A percentile compares a stretch with the other conserved stretches of the same genome.
These are phyloP conservation scores for Microcebus lehilahytsara DNA, from an alignment of 2,113 vertebrate genomes.

Conservation along the genomic window DNA sequence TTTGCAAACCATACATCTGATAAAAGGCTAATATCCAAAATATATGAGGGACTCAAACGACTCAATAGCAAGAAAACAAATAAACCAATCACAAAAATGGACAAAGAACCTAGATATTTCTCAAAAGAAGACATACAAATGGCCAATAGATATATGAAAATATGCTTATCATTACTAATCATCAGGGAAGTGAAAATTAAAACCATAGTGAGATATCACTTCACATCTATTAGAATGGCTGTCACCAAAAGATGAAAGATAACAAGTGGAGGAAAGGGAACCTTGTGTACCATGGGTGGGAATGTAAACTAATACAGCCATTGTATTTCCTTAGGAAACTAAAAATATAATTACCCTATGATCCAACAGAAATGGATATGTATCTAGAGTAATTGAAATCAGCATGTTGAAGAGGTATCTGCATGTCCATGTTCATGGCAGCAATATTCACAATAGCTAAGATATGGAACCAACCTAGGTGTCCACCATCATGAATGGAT, in stretches of 20 bases:
- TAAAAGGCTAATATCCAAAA: background rate
- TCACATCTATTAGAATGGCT: background rate
- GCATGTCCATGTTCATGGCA: background rate
- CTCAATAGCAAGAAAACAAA: background rate
- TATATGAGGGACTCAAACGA: background rate
- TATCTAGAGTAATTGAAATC: background rate
- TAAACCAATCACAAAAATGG: background rate
- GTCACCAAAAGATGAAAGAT: background rate
- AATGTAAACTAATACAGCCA: background rate
- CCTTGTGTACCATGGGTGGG: background rate
- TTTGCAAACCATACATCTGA: background rate
- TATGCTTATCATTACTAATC: too few relatives aligned
- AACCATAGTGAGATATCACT: background rate
- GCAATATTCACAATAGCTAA: background rate
- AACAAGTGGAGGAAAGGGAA: background rate
- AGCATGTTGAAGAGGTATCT: background rate
- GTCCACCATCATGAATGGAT: background rate
- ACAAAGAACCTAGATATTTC: background rate
- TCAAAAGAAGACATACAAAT: background rate
- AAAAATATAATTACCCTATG: background rate
- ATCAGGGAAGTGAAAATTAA: background rate
- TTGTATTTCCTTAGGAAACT: background rate
- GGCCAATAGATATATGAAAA: background rate
- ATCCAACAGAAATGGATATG: background rate
- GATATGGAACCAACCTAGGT: background rate